These are phyloP conservation scores for Cremastobaeus sp. DNA, from an alignment of 2,888 invertebrate genomes.

Conservation along the genomic window DNA sequence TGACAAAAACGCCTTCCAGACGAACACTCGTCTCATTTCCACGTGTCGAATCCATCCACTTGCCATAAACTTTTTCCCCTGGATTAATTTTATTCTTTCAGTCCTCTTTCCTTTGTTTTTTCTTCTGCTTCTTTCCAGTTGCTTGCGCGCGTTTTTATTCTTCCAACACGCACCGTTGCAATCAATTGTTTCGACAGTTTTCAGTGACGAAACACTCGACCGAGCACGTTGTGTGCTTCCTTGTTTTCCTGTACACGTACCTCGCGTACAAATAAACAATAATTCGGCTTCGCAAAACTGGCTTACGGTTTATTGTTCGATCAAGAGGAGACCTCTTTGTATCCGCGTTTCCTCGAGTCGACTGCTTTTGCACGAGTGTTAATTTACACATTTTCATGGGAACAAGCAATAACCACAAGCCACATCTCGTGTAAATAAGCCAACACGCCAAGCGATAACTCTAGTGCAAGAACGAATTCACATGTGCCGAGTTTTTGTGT, in stretches of 20 bases:
- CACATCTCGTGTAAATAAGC: constrained; percentile 43
- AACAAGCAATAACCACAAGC: constrained; percentile 39
- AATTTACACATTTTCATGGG: constrained; percentile 46
- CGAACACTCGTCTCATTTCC: constrained; percentile 42
- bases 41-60: constrained; percentile 36
- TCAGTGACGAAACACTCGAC: neutral
- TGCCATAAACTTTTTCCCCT: constrained; percentile 19
- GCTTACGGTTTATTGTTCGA: constrained; percentile 16
- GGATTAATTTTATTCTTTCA: constrained; percentile 19
- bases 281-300: constrained; percentile 20
- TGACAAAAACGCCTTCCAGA: constrained; percentile 52
- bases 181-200: constrained; percentile 4
- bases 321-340: constrained; percentile 13
- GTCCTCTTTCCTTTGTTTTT: neutral
- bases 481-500: too few relatives aligned
- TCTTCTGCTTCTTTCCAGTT: neutral
- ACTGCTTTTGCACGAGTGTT: constrained; percentile 17
- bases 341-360: constrained; percentile 1
- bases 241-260: neutral
- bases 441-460: too few relatives aligned
- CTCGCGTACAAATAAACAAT: constrained; percentile 16
- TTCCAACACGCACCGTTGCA: neutral
- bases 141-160: neutral
- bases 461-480: too few relatives aligned
- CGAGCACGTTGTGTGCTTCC: neutral